These are phyloP conservation scores for Elymnias hypermnestra DNA, from an alignment of 1,140 invertebrate genomes.

Conservation along the genomic window DNA sequence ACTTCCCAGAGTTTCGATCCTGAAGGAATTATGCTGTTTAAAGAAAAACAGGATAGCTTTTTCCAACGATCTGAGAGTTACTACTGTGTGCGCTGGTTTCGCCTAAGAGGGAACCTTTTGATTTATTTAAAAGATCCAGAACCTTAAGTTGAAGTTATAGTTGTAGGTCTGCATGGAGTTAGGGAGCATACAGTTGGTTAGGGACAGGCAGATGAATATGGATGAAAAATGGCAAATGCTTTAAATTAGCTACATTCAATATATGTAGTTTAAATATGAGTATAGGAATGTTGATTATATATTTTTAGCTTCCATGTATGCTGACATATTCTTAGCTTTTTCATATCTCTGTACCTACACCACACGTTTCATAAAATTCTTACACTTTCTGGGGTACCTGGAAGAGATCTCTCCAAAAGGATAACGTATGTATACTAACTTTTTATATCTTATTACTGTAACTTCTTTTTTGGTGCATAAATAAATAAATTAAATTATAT, in stretches of 20 bases:
- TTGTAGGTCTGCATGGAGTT: conserved; percentile 89
- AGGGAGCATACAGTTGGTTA: conserved; percentile 63
- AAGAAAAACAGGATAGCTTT: conserved; percentile 92
- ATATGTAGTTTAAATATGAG: too few relatives aligned
- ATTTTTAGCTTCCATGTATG: too few relatives aligned
- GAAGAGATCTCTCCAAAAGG: too few relatives aligned
- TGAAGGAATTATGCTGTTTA: conserved; percentile 91
- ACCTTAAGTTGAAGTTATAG: conserved; percentile 89
- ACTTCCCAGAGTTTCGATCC: conserved; percentile 93
- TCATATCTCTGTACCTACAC: too few relatives aligned
- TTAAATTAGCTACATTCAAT: conserved; percentile 89
- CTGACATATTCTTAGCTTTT: too few relatives aligned
- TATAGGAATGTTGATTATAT: too few relatives aligned
- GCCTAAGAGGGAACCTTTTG: conserved; percentile 92
- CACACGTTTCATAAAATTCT: too few relatives aligned
- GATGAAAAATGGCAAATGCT: conserved; percentile 86
- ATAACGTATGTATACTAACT: too few relatives aligned
- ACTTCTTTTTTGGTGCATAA: too few relatives aligned
- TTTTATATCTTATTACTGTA: too few relatives aligned
- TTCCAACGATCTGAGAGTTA: conserved; percentile 92
- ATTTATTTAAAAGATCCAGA: conserved; percentile 96
- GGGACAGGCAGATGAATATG: conserved; percentile 76
- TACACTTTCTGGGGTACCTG: too few relatives aligned
- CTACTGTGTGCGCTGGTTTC: conserved; percentile 88
- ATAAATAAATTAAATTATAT: too few relatives aligned